Percentiles rank a stretch among this genome's conserved stretches.
Conservation (phyloP, 2,113 vertebrate genomes). For the Tachysurus fulvidraco region DNA sequence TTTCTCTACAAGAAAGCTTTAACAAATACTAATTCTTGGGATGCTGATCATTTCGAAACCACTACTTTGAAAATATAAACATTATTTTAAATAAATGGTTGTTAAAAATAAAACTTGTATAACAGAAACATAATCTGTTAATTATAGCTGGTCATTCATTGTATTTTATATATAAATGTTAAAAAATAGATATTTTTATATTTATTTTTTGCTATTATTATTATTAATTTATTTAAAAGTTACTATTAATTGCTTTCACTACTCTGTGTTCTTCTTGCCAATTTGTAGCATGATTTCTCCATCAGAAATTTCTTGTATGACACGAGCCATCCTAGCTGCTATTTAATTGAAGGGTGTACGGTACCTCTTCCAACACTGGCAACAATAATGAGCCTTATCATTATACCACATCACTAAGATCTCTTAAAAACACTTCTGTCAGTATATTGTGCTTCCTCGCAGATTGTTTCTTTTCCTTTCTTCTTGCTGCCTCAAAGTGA, state of each 20-base stretch:
- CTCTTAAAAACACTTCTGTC: background rate
- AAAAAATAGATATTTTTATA: background rate
- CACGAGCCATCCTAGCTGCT: slow-evolving; percentile 23
- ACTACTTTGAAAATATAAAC: background rate
- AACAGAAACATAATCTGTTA: background rate
- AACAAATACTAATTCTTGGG: background rate
- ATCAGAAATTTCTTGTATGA: background rate
- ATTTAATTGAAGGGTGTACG: slow-evolving; percentile 36
- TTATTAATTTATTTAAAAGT: too few species aligned
- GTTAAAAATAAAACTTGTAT: background rate
- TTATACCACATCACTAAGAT: slow-evolving; percentile 11
- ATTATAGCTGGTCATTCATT: background rate
- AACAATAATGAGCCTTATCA: slow-evolving; percentile 13
- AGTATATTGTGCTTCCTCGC: background rate
- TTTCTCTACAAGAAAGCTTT: background rate
- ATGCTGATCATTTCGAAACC: background rate
- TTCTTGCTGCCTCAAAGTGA: slow-evolving; percentile 40
- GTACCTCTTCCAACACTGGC: slow-evolving; percentile 16
- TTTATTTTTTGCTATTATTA: too few species aligned
- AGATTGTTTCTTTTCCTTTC: background rate
- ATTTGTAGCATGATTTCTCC: background rate
- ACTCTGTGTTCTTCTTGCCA: background rate
- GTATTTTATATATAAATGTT: background rate
- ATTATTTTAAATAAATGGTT: background rate
- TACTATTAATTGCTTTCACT: background rate